Evolutionary conservation across 2,113 vertebrate species (phyloP).

Genomic region (Octodon degus): DNA sequence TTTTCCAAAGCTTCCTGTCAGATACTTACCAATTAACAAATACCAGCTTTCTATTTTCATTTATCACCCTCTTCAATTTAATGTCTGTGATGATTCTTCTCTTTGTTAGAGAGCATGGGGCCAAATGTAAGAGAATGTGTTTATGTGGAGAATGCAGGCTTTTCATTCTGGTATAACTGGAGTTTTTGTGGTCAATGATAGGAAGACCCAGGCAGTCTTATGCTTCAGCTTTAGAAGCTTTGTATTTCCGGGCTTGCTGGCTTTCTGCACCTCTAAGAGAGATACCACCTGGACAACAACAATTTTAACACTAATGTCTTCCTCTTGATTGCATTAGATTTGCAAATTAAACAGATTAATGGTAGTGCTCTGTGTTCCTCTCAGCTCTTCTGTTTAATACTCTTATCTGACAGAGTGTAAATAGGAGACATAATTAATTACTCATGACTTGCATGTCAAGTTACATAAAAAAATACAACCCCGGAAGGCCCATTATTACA

Average conservation of each 20-base stretch:
- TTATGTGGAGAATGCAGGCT: neutral
- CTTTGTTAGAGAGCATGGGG: neutral
- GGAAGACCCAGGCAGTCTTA: neutral
- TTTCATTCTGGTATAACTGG: neutral
- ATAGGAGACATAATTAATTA: conserved; percentile 87
- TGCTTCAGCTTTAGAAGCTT: neutral
- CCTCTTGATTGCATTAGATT: conserved; percentile 79
- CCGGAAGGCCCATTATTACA: conserved; percentile 65
- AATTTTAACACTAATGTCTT: conserved; percentile 69
- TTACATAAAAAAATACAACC: conserved; percentile 72
- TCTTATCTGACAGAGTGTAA: conserved; percentile 86
- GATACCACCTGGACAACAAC: conserved; percentile 62
- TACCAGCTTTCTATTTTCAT: neutral
- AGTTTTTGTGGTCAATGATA: neutral
- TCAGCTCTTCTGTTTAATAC: conserved; percentile 81
- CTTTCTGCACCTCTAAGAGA: neutral
- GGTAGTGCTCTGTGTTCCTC: conserved; percentile 78
- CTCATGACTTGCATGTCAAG: conserved; percentile 83
- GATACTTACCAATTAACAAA: neutral
- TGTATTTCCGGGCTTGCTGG: neutral
- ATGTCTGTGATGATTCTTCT: neutral
- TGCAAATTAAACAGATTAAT: conserved; percentile 77
- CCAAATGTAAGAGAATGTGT: neutral
- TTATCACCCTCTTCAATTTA: conserved; percentile 1
- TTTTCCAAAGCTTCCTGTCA: neutral